phyloP scores from a whole-genome alignment of 2,113 vertebrate species.

The Podilymbus podiceps region DNA sequence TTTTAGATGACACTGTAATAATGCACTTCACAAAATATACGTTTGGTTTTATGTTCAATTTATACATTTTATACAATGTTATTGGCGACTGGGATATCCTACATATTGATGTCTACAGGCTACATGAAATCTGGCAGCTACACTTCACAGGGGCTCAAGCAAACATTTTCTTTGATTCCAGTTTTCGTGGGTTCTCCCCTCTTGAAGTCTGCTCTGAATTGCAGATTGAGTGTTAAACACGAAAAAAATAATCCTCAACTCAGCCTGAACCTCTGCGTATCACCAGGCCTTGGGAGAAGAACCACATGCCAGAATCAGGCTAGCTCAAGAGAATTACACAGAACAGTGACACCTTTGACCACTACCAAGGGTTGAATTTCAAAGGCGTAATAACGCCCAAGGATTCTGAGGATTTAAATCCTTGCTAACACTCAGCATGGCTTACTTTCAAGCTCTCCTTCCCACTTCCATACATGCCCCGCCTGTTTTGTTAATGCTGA shows the following conservation, averaged over 20 bases:
- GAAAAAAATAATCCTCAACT: not conserved
- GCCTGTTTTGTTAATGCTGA: not conserved
- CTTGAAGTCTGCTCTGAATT: slow-evolving; percentile 32
- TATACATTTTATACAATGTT: not conserved
- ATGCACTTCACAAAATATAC: slow-evolving; percentile 33
- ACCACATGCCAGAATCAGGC: not conserved
- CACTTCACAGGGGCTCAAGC: not conserved
- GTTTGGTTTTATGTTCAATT: slow-evolving; percentile 17
- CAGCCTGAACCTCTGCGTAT: not conserved
- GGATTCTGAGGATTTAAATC: not conserved
- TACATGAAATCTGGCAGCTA: not conserved
- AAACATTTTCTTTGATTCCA: slow-evolving; percentile 17
- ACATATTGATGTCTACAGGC: slow-evolving; percentile 13
- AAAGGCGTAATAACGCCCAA: not conserved
- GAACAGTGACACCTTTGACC: slow-evolving; percentile 12
- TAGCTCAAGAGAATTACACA: not conserved
- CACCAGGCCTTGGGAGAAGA: not conserved
- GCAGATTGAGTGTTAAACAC: not conserved
- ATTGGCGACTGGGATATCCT: not conserved
- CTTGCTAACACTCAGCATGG: not conserved
- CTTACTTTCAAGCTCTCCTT: slow-evolving; percentile 1
- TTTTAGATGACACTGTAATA: slow-evolving; percentile 36
- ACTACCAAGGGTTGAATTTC: not conserved
- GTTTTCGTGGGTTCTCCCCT: not conserved
- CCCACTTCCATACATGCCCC: not conserved